Conservation (phyloP, 2,888 invertebrate species). For the Orthosia gothica region DNA sequence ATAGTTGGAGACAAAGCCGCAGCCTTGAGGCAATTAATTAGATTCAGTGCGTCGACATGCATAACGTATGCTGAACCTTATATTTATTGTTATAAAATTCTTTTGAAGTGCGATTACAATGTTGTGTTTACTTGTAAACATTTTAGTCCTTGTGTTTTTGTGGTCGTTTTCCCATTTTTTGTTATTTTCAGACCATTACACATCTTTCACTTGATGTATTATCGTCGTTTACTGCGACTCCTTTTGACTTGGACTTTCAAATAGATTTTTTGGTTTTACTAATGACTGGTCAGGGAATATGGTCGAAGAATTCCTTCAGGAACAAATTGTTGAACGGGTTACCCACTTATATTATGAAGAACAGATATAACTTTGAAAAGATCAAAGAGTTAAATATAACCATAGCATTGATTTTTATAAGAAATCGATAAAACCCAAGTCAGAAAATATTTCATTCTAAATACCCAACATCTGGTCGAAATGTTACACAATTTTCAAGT, state of each 20-base stretch:
- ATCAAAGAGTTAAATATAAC: too few relatives aligned
- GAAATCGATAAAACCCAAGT: not conserved
- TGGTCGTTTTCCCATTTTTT: too few relatives aligned
- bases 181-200: not conserved
- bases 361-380: too few relatives aligned
- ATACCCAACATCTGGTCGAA: not conserved
- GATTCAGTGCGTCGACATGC: constrained; percentile 83
- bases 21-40: constrained; percentile 87
- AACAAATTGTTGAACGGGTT: not conserved
- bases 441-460: not conserved
- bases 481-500: constrained; percentile 24
- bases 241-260: not conserved
- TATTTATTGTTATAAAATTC: constrained; percentile 45
- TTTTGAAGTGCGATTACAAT: constrained; percentile 32
- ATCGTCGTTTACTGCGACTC: not conserved
- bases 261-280: not conserved
- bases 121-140: not conserved
- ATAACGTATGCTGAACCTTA: constrained; percentile 69
- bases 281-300: not conserved
- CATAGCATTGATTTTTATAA: too few relatives aligned
- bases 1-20: constrained; percentile 83
- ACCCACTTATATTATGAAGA: too few relatives aligned
- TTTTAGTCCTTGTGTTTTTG: not conserved
- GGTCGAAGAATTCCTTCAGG: not conserved
- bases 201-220: not conserved